Percentiles rank a stretch among this genome's conserved stretches.
Conservation (phyloP, 2,113 vertebrate species). For the Scopus umbretta region DNA sequence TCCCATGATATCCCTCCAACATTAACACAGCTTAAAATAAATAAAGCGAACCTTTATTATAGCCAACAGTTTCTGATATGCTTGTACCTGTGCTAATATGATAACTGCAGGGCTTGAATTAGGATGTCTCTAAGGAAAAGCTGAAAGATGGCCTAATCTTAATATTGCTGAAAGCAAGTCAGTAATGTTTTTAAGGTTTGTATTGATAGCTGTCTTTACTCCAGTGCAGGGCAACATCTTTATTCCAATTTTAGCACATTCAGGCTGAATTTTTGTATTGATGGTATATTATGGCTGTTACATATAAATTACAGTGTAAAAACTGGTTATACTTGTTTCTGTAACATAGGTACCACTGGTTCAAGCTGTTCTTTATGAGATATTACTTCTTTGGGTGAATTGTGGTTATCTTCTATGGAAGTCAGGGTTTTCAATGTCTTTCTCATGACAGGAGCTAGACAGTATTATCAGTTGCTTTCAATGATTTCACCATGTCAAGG, state of each 20-base stretch:
- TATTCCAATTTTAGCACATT: neutral
- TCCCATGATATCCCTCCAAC: neutral
- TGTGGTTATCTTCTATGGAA: constrained; percentile 30
- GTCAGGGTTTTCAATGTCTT: neutral
- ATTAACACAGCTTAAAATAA: neutral
- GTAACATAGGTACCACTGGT: neutral
- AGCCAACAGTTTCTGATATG: neutral
- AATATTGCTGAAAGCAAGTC: constrained; percentile 30
- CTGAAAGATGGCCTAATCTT: constrained; percentile 42
- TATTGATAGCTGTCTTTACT: constrained; percentile 11
- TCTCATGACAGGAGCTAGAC: constrained; percentile 15
- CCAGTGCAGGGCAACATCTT: neutral
- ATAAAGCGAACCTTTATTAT: neutral
- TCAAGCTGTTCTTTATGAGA: neutral
- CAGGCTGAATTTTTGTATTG: neutral
- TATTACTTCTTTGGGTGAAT: constrained; percentile 4
- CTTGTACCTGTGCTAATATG: neutral
- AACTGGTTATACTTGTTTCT: constrained; percentile 44
- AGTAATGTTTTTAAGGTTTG: constrained; percentile 39
- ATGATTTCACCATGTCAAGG: neutral
- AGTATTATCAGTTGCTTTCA: constrained; percentile 29
- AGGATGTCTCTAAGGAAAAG: neutral
- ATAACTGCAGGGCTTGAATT: constrained; percentile 17
- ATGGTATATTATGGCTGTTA: neutral
- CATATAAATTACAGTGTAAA: constrained; percentile 18